phyloP scores from a whole-genome alignment of 1,140 invertebrate genomes.

The Panagrolaimus sp. region DNA sequence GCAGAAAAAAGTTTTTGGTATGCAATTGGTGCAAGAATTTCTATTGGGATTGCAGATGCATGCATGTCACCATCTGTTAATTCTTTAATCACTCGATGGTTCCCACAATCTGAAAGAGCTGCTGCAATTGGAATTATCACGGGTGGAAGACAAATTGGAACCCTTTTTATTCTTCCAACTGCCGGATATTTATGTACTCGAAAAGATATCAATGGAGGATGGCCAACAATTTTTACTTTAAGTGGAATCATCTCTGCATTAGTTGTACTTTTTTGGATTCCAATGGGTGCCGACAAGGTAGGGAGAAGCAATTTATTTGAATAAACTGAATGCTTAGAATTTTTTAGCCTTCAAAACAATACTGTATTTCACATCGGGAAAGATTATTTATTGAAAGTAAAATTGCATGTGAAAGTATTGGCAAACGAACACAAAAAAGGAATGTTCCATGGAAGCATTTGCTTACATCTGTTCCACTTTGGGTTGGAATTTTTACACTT shows the following conservation, averaged over 20 bases:
- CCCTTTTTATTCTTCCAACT: slow-evolving; percentile 57
- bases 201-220: slow-evolving; percentile 54
- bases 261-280: slow-evolving; percentile 56
- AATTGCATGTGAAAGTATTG: slow-evolving; percentile 58
- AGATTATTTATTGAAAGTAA: slow-evolving; percentile 55
- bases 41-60: slow-evolving; percentile 54
- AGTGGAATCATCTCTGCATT: slow-evolving; percentile 48
- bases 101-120: slow-evolving; percentile 51
- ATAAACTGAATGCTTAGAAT: no score
- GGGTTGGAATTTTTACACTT: slow-evolving; percentile 51
- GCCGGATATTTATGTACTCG: slow-evolving; percentile 57
- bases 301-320: no score
- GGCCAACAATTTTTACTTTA: slow-evolving; percentile 58
- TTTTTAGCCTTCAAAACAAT: slow-evolving; percentile 56
- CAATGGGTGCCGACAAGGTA: slow-evolving; percentile 58
- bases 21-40: slow-evolving; percentile 45
- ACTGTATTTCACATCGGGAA: slow-evolving; percentile 53
- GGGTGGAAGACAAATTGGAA: slow-evolving; percentile 56
- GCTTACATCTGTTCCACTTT: slow-evolving; percentile 46
- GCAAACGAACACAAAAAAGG: slow-evolving; percentile 51
- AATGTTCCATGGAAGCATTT: slow-evolving; percentile 47
- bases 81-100: slow-evolving; percentile 57
- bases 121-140: slow-evolving; percentile 59
- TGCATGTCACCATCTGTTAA: slow-evolving; percentile 56
- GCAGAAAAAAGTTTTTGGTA: slow-evolving; percentile 54